Percentiles rank a stretch among this genome's conserved stretches.
These are phyloP conservation scores for Merops nubicus DNA, from an alignment of 2,113 vertebrate genomes.

Conservation along the genomic window DNA sequence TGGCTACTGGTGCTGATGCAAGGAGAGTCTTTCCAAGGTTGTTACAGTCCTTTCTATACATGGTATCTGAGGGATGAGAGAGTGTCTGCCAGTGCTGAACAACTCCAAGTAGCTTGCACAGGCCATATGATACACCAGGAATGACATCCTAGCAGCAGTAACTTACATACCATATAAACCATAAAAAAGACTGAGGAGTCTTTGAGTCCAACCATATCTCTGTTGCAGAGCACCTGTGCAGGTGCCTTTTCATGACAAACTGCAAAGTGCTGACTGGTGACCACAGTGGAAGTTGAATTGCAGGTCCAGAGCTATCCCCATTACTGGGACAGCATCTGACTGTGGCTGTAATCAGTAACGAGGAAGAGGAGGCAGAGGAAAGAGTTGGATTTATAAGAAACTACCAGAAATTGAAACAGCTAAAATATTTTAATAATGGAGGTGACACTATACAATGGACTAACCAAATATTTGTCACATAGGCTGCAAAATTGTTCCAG, in stretches of 20 bases:
- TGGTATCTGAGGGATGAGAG: neutral
- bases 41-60: neutral
- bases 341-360: neutral
- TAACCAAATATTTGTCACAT: neutral
- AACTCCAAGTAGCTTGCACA: neutral
- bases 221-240: neutral
- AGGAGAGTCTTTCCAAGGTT: neutral
- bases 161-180: neutral
- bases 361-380: neutral
- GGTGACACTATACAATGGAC: neutral
- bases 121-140: neutral
- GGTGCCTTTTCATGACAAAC: neutral
- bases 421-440: neutral
- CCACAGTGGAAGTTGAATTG: neutral
- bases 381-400: neutral
- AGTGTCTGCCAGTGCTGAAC: neutral
- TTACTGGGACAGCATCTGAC: neutral
- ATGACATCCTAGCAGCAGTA: neutral
- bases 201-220: fast-evolving
- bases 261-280: neutral
- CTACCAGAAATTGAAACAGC: neutral
- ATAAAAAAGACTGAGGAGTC: neutral
- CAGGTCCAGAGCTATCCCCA: neutral
- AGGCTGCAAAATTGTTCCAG: neutral
- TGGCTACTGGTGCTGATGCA: neutral